Base-by-base conservation (phyloP, 2,888 invertebrate genomes). In the Pterostichus madidus region DNA sequence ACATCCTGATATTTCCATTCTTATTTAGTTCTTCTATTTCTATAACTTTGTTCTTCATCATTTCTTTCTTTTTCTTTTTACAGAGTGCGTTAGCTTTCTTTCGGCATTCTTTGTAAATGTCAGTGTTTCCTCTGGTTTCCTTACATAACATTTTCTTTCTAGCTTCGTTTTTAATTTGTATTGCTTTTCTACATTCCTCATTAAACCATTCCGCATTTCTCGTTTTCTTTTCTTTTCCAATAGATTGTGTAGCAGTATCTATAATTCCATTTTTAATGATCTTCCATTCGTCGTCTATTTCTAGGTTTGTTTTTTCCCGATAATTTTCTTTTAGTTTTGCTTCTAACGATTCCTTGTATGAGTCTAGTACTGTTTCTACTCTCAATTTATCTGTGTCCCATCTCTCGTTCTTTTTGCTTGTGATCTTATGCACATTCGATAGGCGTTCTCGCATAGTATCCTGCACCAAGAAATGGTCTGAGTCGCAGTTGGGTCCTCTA, bases 61-160 rank as follows among this genome's bases (percentile, higher is more conserved):
- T 52, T 52, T 52, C 52, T n/a, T 52, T 52, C 52, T 52, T 52
- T 52, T 52, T n/a, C 52, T 52, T 52, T 52, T 52, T 13, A 52
- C n/a, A 52, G 5, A 52, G 52, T 52, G 52, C n/a, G 13, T n/a
- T 52, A 11, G 52, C n/a, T 11, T 52, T 52, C 52, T 52, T n/a
- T 10, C 52, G n/a, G 13, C 52, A 52, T 52, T 52, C 52, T 52
- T 13, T 52, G 52, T 52, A 52, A 52, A 13, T 52, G 52, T 52
- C 52, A 13, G 52, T 52, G 52, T 52, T 52, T 52, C n/a, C 52
- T 13, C 52, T n/a, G n/a, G 52, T 52, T 52, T 39, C 39, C 39
- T 39, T 39, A 52, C 52, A 52, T 52, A 52, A 13, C 52, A 52
- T 52, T 52, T 52, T 52, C 5, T 13, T 52, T 13, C 52, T 52